Evolutionary conservation across 2,113 vertebrate genomes (phyloP), one percentile per base, ranked within the genome.

Genomic region (Cyprinus carpio): DNA sequence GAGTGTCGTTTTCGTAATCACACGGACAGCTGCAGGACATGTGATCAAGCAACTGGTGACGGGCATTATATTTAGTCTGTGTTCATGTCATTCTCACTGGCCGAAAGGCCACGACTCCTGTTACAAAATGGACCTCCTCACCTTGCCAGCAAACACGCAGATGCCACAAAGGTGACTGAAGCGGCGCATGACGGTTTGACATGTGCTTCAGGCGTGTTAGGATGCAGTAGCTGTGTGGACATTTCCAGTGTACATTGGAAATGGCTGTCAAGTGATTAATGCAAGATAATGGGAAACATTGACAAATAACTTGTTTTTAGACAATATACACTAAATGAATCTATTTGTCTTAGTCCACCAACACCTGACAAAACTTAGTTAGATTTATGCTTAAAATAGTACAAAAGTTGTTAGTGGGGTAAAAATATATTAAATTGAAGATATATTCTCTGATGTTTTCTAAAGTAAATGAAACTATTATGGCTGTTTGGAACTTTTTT

Each of bases 1-100:
- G 29, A 84, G 43, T 64, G 86, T 71, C 40, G 12, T 80, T 37
- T 75, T 62, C 31, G 75, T 49, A 82, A 75, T 71, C 77, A 72
- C 78, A 34, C 0, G 56, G 84, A 71, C 87, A 87, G 87, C 88
- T 89, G 87, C 37, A 60, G 84, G 78, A 56, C 88, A 79, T 91
- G 89, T 90, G 89, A 87, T 78, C 18, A 62, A 82, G 65, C 64
- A 83, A 46, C 85, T 84, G 86, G n/a, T 84, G 81, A 65, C 6
- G 54, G 72, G 23, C 8, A 18, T 85, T 90, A 87, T 87, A 88
- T 90, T 88, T 89, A 89, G 81, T 37, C 40, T 56, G 13, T 29
- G 67, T 74, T 56, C 64, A 82, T 86, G 77, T 23, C 75, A 84
- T 83, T 25, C 77, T 37, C 8, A 27, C 16, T 74, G 83, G 80